Evolutionary conservation across 64 coral and sea anemone genomes (phyloP).

Genomic region (Actinia tenebrosa): DNA sequence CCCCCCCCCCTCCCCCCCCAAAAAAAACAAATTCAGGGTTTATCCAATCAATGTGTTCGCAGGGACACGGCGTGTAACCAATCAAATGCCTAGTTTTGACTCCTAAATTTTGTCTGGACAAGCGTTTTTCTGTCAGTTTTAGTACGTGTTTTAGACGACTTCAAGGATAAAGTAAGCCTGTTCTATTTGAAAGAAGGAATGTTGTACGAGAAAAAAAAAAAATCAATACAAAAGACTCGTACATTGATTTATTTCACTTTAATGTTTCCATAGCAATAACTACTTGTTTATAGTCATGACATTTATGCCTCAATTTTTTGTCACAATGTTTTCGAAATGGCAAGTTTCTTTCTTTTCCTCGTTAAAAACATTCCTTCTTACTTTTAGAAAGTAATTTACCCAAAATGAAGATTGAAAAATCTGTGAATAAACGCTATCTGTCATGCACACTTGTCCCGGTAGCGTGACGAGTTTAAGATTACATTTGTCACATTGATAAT

Average conservation of each 20-base stretch:
- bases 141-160: too few relatives aligned
- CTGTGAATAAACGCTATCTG: not conserved
- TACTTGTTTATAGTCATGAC: not conserved
- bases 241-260: constrained; percentile 1
- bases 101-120: too few relatives aligned
- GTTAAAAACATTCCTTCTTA: not conserved
- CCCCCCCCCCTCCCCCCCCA: too few relatives aligned
- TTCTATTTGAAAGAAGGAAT: constrained; percentile 7
- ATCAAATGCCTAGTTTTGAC: too few relatives aligned
- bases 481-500: too few relatives aligned
- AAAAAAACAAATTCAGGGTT: too few relatives aligned
- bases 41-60: too few relatives aligned
- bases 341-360: not conserved
- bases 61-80: too few relatives aligned
- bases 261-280: not conserved
- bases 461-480: too few relatives aligned
- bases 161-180: too few relatives aligned
- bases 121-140: too few relatives aligned
- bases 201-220: not conserved
- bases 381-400: not conserved
- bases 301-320: not conserved
- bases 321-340: constrained; percentile 21
- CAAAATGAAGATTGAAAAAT: not conserved
- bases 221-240: constrained; percentile 5
- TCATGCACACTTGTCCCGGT: too few relatives aligned